Conservation (phyloP, 2,888 invertebrate genomes). For the Biston stratarius region DNA sequence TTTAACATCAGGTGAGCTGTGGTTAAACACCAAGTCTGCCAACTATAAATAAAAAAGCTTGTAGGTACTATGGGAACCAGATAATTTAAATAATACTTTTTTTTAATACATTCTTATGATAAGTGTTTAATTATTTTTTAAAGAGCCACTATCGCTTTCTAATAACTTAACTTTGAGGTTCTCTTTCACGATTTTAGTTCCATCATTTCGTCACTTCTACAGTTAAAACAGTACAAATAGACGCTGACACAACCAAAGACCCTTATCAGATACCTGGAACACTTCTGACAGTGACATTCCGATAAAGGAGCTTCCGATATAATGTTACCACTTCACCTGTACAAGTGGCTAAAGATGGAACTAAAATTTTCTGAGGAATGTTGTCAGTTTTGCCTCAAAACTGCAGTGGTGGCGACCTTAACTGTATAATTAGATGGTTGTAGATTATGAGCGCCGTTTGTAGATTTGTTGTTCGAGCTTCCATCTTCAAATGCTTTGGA, state of each 20-base stretch:
- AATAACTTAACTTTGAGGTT: too few species aligned
- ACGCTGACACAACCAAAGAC: conserved; percentile 19
- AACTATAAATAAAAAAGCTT: too few species aligned
- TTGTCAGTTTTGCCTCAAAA: background rate
- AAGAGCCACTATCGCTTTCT: too few species aligned
- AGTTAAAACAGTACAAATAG: background rate
- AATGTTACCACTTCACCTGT: background rate
- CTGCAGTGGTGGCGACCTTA: background rate
- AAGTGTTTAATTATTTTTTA: too few species aligned
- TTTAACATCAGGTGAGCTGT: too few species aligned
- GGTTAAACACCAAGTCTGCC: too few species aligned
- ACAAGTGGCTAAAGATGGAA: background rate
- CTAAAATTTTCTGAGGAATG: background rate
- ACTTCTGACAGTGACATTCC: conserved; percentile 24
- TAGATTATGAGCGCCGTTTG: background rate
- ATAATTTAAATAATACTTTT: too few species aligned
- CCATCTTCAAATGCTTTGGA: background rate
- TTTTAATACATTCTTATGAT: too few species aligned
- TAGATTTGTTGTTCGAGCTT: conserved; percentile 4
- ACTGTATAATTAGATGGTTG: background rate
- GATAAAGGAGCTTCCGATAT: conserved; percentile 15
- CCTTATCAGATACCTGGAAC: conserved; percentile 20
- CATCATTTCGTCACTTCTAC: background rate
- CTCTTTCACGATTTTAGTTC: too few species aligned
- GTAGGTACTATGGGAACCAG: too few species aligned